These are phyloP conservation scores for Pseudorhombus dupliciocellatus DNA, from an alignment of 2,113 vertebrate species.

Conservation along the genomic window DNA sequence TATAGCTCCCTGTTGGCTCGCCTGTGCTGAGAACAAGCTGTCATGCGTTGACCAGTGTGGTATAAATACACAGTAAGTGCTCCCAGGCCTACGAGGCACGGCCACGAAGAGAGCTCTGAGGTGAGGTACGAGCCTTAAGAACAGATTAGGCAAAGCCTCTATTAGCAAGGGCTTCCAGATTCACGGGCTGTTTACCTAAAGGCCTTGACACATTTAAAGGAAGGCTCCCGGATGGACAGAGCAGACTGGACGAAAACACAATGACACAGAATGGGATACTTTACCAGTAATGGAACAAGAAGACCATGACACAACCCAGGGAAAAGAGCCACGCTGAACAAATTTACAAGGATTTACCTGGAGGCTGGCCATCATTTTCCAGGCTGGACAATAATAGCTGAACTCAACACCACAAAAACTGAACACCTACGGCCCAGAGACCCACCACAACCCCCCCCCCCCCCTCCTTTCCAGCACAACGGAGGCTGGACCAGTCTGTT, in stretches of 20 bases:
- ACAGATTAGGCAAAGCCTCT: constrained; percentile 84
- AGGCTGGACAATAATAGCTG: constrained; percentile 26
- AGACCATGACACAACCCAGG: constrained; percentile 14
- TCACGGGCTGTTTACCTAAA: constrained; percentile 79
- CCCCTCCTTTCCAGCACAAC: neutral
- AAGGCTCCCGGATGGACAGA: constrained; percentile 31
- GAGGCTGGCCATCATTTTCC: constrained; percentile 7
- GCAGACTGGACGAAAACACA: constrained; percentile 7
- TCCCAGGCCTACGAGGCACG: constrained; percentile 58
- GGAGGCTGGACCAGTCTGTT: constrained; percentile 37
- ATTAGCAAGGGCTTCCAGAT: constrained; percentile 82
- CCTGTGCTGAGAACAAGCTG: constrained; percentile 57
- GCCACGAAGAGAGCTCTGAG: constrained; percentile 73
- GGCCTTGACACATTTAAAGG: constrained; percentile 49
- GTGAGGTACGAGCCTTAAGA: constrained; percentile 78
- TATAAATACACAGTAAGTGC: constrained; percentile 84
- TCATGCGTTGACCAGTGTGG: constrained; percentile 58
- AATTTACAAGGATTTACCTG: constrained; percentile 14
- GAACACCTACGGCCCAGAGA: neutral
- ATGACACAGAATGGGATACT: constrained; percentile 3
- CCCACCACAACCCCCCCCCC: neutral
- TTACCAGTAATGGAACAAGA: neutral
- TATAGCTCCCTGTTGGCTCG: constrained; percentile 21
- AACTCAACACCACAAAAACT: constrained; percentile 2
- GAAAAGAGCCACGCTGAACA: constrained; percentile 1